Evolutionary conservation across 2,113 vertebrate genomes (phyloP), one percentile per base, ranked within the genome.

Genomic region (Podarcis raffonei): DNA sequence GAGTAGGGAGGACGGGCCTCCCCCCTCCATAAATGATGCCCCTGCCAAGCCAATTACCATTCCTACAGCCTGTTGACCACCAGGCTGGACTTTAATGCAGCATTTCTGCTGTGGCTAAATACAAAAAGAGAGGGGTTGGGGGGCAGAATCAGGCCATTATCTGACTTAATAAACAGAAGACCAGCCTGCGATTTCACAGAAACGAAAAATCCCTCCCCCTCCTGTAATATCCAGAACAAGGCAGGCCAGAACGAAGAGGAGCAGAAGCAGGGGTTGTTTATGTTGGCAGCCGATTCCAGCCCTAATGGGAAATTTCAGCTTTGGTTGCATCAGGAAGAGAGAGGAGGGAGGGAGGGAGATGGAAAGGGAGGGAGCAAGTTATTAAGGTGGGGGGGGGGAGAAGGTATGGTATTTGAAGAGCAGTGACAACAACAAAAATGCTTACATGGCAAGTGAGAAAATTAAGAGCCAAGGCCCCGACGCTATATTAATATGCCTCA

Each of bases 231-330:
- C 93, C 87, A 22, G 0, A 89, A 82, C 0, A 8, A 91, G 92
- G 90, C 39, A 89, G 80, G 89, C 90, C 86, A 93, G 91, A 94
- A 94, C 89, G 92, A 92, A 62, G 89, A 91, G 9, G 48, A 53
- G 48, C 48, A 95, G 89, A 62, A 74, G 89, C 91, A 88, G 85
- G 71, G 95, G 89, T 92, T 96, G 93, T 94, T 95, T 95, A 92
- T 90, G 89, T 87, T 86, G 91, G 96, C 94, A 96, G 87, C n/a
- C 42, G 82, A 81, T 94, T 96, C 91, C 91, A 86, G 83, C 91
- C 86, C 89, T 88, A 94, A 93, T 91, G 94, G 95, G 96, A 97
- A 96, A 95, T 94, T 94, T 92, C 95, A 93, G 94, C 92, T 94
- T 92, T 88, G 90, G 23, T 92, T 93, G 88, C 85, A 90, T 53